Evolutionary conservation across 2,113 vertebrate species (phyloP).

Genomic region (Ceyx margarethae): DNA sequence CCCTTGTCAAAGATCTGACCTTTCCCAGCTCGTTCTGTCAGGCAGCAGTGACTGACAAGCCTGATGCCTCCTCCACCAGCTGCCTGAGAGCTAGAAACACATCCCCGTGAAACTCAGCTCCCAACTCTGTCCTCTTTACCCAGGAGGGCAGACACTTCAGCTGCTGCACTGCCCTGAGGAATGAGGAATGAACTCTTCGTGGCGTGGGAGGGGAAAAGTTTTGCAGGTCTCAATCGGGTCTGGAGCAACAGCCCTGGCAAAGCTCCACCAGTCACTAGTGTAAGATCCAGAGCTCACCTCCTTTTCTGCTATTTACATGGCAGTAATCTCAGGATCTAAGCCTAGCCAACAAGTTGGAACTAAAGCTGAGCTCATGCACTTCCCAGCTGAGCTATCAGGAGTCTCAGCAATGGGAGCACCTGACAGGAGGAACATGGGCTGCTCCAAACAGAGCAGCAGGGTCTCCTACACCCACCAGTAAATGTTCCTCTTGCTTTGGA

Average conservation of each 20-base stretch:
- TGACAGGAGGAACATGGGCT: neutral
- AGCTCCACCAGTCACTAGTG: neutral
- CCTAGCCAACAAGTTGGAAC: conserved; percentile 1
- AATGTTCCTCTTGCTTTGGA: neutral
- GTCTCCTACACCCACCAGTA: neutral
- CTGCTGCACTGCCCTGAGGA: neutral
- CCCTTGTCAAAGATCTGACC: neutral
- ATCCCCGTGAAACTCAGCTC: neutral
- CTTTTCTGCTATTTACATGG: neutral
- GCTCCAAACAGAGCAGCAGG: neutral
- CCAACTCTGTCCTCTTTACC: neutral
- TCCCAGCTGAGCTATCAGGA: neutral
- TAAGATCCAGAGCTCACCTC: neutral
- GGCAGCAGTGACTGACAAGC: neutral
- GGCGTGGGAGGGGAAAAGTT: neutral
- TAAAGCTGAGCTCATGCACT: neutral
- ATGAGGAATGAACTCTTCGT: neutral
- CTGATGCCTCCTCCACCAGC: neutral
- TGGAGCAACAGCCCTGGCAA: conserved; percentile 39
- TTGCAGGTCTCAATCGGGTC: neutral
- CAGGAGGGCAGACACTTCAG: neutral
- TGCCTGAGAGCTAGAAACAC: neutral
- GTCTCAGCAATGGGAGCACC: neutral
- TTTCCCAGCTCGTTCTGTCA: neutral
- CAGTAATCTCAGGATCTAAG: neutral